Base-by-base conservation (phyloP, 2,113 vertebrate species). In the Tachycineta bicolor region DNA sequence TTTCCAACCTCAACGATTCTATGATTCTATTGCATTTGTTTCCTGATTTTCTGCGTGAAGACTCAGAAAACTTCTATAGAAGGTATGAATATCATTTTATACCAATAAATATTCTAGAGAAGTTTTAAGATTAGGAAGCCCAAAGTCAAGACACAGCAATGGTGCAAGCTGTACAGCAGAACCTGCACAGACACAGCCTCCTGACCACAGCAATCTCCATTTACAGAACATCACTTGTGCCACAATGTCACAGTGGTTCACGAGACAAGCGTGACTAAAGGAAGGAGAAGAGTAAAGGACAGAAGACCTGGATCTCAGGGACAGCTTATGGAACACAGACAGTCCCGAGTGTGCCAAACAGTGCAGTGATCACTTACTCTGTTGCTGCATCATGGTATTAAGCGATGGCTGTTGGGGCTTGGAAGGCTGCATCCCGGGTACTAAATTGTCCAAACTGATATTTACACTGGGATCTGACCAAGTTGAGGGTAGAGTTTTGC, bases 401-500 rank as follows among this genome's bases (percentile, higher is more conserved):
- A 99, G 99, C 0, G 98, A 99, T 75, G 99, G 99, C 95, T 99
- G 99, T 77, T 97, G 98, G 25, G 98, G 98, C 96, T 99, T 99
- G 83, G 99, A 99, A 86, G 99, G 98, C 81, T 99, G 99, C 97
- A 98, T 98, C 91, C 99, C 99, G 68, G 99, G 99, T 69, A 98
- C 97, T 96, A 99, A 98, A 97, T 99, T 99, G 98, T 99, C 99
- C 97, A 99, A 98, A 97, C 98, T 99, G 98, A 99, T 99, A 98
- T 99, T 99, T 94, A 99, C 99, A 34, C 98, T 98, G 95, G 98
- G 98, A 97, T 99, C 99, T 73, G 99, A 99, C 99, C 99, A 99
- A 83, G 99, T 99, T 59, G 99, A 98, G 9, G 99, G 99, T 90
- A 99, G 97, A 76, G 98, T 96, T 98, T 99, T 99, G 97, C 97